Evolutionary conservation across 64 coral and sea anemone species (phyloP).

Genomic region (Stichodactyla helianthus): DNA sequence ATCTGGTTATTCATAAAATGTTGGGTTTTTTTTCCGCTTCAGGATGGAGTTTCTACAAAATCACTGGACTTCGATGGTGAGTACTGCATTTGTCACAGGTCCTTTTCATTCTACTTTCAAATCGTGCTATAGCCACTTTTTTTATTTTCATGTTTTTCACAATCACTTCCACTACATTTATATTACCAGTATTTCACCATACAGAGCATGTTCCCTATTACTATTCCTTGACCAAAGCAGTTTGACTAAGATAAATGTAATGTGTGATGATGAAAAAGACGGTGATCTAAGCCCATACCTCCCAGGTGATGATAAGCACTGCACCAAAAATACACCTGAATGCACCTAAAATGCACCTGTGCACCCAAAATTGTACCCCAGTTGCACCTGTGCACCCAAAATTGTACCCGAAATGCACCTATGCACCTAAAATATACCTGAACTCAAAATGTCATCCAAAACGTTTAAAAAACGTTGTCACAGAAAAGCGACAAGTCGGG

Average conservation of each 20-base stretch:
- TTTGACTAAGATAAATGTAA: neutral
- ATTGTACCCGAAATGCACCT: neutral
- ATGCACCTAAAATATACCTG: neutral
- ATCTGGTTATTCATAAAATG: no score
- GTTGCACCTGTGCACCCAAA: neutral
- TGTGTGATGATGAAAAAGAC: neutral
- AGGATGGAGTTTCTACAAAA: conserved; percentile 62
- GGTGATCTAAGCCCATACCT: conserved; percentile 7
- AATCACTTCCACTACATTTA: neutral
- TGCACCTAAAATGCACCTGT: neutral
- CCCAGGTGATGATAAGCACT: conserved; percentile 22
- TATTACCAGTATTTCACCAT: neutral
- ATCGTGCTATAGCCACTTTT: no score
- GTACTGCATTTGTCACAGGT: neutral
- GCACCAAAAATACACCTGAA: neutral
- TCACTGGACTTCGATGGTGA: conserved; percentile 76
- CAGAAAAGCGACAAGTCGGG: neutral
- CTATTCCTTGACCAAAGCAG: neutral
- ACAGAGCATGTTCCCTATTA: neutral
- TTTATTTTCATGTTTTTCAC: neutral
- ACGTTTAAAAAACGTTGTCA: neutral
- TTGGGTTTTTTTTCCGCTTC: neutral
- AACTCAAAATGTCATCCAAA: neutral
- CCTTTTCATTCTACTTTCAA: neutral
- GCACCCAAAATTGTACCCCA: neutral